Conservation (phyloP, 1,140 invertebrate species). For the Cyrtorhinus lividipennis region DNA sequence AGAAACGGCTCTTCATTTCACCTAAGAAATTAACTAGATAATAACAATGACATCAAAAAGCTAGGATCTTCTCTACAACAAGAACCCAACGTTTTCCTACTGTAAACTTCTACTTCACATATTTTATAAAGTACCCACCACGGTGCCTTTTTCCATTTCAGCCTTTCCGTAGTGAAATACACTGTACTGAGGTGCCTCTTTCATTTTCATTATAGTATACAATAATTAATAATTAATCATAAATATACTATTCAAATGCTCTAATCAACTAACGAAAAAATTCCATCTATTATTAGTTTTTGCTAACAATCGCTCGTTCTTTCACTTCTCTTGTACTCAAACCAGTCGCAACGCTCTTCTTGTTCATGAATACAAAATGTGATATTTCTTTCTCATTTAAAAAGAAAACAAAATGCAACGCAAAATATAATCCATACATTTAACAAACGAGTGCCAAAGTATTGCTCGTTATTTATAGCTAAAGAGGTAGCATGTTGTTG, state of each 20-base stretch:
- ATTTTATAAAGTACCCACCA: constrained; percentile 3
- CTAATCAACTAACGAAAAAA: not conserved
- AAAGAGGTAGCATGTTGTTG: constrained; percentile 23
- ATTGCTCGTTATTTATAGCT: constrained; percentile 18
- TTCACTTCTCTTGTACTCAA: too few species aligned
- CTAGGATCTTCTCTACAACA: not conserved
- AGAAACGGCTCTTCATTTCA: too few species aligned
- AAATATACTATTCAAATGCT: not conserved
- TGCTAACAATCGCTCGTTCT: constrained; percentile 3
- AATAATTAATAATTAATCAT: too few species aligned
- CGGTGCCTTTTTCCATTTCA: constrained; percentile 4
- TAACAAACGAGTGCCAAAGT: constrained; percentile 3
- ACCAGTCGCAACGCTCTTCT: too few species aligned
- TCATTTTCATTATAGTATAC: constrained; percentile 12
- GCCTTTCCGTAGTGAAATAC: constrained; percentile 3
- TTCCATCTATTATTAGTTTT: too few species aligned
- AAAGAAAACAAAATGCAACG: not conserved
- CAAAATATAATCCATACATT: not conserved
- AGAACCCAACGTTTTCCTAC: not conserved
- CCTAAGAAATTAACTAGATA: constrained; percentile 15
- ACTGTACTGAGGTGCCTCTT: constrained; percentile 21
- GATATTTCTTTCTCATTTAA: not conserved
- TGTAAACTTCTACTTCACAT: constrained; percentile 7
- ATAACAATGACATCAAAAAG: constrained; percentile 11
- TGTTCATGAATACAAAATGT: constrained; percentile 3